Evolutionary conservation across 1,140 invertebrate genomes (phyloP).

Genomic region (Drosophila melanica): DNA sequence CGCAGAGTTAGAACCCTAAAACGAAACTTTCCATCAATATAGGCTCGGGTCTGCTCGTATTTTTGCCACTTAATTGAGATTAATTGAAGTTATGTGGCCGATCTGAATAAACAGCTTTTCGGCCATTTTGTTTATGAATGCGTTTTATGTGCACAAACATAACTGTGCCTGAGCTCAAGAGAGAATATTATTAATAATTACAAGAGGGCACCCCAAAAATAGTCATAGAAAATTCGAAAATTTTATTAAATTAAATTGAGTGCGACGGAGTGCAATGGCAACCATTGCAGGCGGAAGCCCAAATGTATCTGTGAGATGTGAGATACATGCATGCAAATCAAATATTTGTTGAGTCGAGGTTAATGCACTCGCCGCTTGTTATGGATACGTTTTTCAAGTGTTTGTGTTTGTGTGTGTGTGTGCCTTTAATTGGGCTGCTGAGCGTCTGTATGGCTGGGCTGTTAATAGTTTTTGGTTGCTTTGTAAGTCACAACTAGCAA

Average conservation of each 20-base stretch:
- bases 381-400: constrained; percentile 30
- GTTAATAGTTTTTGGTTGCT: constrained; percentile 67
- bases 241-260: constrained; percentile 82
- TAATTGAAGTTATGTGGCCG: constrained; percentile 74
- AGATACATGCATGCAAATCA: constrained; percentile 68
- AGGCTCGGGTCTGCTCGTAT: constrained; percentile 44
- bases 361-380: constrained; percentile 66
- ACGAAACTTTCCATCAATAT: constrained; percentile 47
- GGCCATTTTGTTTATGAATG: constrained; percentile 73
- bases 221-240: constrained; percentile 40
- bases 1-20: constrained; percentile 52
- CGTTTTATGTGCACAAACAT: constrained; percentile 71
- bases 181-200: constrained; percentile 73
- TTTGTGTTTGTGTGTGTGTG: constrained; percentile 14
- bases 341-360: constrained; percentile 58
- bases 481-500: constrained; percentile 75
- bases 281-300: constrained; percentile 43
- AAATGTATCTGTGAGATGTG: constrained; percentile 58
- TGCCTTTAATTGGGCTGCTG: constrained; percentile 63
- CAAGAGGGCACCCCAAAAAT: constrained; percentile 66
- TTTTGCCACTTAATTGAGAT: constrained; percentile 78
- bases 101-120: constrained; percentile 74
- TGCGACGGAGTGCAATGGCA: constrained; percentile 55
- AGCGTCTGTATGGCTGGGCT: constrained; percentile 38
- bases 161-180: constrained; percentile 7